Evolutionary conservation across 2,113 vertebrate genomes (phyloP), one percentile per base, ranked within the genome.

Genomic region (Microtus richardsoni): DNA sequence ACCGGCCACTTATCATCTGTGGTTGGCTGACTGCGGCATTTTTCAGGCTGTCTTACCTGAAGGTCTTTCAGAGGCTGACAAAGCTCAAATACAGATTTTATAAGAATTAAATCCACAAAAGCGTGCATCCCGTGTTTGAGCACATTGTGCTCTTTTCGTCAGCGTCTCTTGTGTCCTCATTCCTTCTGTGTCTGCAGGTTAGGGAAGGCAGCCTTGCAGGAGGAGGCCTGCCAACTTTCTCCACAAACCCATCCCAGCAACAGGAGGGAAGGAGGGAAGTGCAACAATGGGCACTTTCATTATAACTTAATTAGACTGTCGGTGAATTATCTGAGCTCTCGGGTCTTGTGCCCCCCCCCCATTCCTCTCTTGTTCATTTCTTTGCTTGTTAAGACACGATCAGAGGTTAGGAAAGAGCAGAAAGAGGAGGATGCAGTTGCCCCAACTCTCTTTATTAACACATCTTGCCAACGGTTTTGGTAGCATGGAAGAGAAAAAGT

Each of bases 311-410:
- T 96, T 89, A 96, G 71, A 78, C 68, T 3, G 1, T 28, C 22
- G 0, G 49, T 87, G 92, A 88, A n/a, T 75, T 60, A 79, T 92
- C 95, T 66, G 79, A 5, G 11, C 89, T 58, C 80, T 77, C 73
- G 39, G 78, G 87, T 93, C 66, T 73, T 62, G 16, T 19, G 3
- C 2, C 28, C 47, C 73, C 49, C 54, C n/a, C n/a, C 36, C 1
- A 21, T 62, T 89, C 88, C 64, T 88, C 82, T 96, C 87, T 95
- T 78, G 24, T 91, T 95, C 95, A 68, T 89, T 91, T 95, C 88
- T 94, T 92, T 79, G 78, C 97, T 95, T 96, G 83, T 89, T 95
- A 93, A 93, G 87, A 91, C 94, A 93, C 0, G 5, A 92, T 87
- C 58, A 94, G 94, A 91, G 96, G 90, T 96, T 89, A 95, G 83